Conservation (phyloP, 2,888 invertebrate species). For the Tenthredo mesomela region DNA sequence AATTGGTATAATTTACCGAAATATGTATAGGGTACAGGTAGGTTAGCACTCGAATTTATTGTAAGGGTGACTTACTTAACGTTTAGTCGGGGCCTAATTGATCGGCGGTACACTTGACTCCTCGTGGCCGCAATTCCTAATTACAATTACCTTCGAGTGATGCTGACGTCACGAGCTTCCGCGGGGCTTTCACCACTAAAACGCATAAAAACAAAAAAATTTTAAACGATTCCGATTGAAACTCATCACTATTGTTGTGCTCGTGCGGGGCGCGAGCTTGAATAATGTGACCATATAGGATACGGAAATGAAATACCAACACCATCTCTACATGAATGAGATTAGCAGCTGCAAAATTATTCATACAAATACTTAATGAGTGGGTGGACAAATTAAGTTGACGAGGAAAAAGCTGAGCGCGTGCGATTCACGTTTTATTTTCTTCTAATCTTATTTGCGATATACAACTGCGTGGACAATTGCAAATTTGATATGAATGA, state of each 20-base stretch:
- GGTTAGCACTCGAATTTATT: constrained; percentile 44
- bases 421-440: neutral
- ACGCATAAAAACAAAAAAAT: constrained; percentile 74
- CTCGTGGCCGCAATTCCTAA: constrained; percentile 78
- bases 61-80: constrained; percentile 77
- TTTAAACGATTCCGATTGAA: constrained; percentile 52
- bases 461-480: neutral
- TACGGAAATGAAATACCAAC: constrained; percentile 42
- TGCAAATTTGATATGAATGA: neutral
- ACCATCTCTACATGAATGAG: constrained; percentile 20
- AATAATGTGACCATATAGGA: neutral
- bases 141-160: constrained; percentile 79
- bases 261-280: constrained; percentile 35
- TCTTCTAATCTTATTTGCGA: neutral
- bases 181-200: constrained; percentile 79
- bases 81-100: constrained; percentile 77
- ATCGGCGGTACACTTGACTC: constrained; percentile 76
- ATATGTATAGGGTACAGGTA: neutral
- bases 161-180: constrained; percentile 78
- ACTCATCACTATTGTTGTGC: constrained; percentile 48
- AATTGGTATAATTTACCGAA: neutral
- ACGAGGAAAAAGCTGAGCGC: neutral
- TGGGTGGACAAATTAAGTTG: neutral
- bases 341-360: neutral
- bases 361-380: neutral